Evolutionary conservation across 2,113 vertebrate genomes (phyloP), one percentile per base, ranked within the genome.

Genomic region (Caranx ignobilis): DNA sequence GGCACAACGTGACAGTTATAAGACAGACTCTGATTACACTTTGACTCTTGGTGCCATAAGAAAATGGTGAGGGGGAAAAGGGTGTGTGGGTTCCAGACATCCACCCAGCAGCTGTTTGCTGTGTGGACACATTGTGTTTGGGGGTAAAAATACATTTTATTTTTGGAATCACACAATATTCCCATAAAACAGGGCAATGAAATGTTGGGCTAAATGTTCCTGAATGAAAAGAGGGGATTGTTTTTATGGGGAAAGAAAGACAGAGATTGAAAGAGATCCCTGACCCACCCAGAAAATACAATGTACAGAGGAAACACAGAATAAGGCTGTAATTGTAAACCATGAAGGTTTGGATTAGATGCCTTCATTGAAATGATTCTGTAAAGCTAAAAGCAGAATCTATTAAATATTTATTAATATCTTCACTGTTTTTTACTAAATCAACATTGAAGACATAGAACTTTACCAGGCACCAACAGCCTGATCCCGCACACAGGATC

Each of bases 91-190:
- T 13, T 26, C 10, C 35, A 65, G 6, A 7, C 37, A 6, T 39
- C 16, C 26, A 43, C 16, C 15, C 3, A 26, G 15, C 2, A 48
- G 56, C 11, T 35, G 19, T 21, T 61, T 41, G 52, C 12, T 59
- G 48, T 52, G 18, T 52, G 48, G 18, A 52, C 18, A n/a, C 7
- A n/a, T n/a, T 5, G 18, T 16, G 4, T 37, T 37, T 11, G 21
- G 19, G 5, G 31, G 54, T 19, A 13, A 59, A 39, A 68, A 26
- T 21, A 54, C 50, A 21, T 54, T 54, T 55, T 1, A 48, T 48
- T 37, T 75, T 16, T 56, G 18, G 11, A 64, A 54, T 31, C 34
- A 39, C 9, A 26, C 60, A 45, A 56, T 41, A 59, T 72, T 72
- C 9, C 19, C n/a, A 11, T 75, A 16, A 45, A 26, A 35, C 19